Evolutionary conservation across 2,113 vertebrate species (phyloP).

Genomic region (Misgurnus mizolepis): DNA sequence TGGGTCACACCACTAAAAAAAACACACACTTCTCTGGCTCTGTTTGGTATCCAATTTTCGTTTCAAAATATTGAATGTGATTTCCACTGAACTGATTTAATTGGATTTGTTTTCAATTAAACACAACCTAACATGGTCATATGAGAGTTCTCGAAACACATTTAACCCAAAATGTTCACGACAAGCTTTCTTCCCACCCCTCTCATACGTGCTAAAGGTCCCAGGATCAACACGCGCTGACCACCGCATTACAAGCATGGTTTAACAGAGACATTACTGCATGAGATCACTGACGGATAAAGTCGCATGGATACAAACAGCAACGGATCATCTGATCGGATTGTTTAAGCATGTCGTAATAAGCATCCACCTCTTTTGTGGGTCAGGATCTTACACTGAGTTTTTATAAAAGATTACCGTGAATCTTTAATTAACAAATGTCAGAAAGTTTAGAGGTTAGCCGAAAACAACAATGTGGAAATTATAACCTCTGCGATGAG

Average conservation of each 20-base stretch:
- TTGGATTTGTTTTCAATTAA: too few relatives aligned
- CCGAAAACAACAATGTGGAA: background rate
- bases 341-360: constrained; percentile 57
- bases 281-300: constrained; percentile 67
- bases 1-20: background rate
- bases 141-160: constrained; percentile 69
- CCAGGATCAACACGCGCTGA: constrained; percentile 48
- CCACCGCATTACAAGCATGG: constrained; percentile 49
- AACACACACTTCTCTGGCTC: background rate
- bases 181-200: constrained; percentile 17
- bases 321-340: constrained; percentile 68
- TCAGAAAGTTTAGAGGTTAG: background rate
- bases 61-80: too few relatives aligned
- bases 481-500: background rate
- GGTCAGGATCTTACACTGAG: background rate
- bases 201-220: constrained; percentile 28
- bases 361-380: constrained; percentile 14
- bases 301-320: constrained; percentile 66
- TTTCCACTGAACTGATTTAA: too few relatives aligned
- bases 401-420: background rate
- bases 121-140: constrained; percentile 56
- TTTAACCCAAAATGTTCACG: constrained; percentile 57
- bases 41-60: too few relatives aligned
- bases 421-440: constrained; percentile 16
- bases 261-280: constrained; percentile 58